Percentiles rank a stretch among this genome's conserved stretches.
phyloP scores from a whole-genome alignment of 2,888 invertebrate genomes.

The Drymonia ruficornis region DNA sequence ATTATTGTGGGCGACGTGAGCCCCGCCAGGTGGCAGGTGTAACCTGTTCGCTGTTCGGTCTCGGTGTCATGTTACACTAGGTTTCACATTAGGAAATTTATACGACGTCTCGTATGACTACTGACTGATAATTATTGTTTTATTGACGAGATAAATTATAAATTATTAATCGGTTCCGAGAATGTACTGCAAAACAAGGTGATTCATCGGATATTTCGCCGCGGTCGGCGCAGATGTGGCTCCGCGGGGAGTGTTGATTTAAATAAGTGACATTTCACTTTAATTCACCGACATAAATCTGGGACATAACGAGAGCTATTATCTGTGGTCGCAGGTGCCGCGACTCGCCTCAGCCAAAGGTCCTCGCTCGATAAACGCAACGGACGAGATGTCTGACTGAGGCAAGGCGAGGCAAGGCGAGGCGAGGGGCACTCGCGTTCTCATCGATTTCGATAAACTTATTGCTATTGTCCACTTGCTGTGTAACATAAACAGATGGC shows the following conservation, averaged over 20 bases:
- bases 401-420: too few species aligned
- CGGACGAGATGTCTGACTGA: slow-evolving; percentile 64
- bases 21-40: slow-evolving; percentile 77
- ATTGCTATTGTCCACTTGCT: slow-evolving; percentile 26
- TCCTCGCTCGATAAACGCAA: slow-evolving; percentile 54
- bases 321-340: slow-evolving; percentile 62
- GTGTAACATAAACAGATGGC: slow-evolving; percentile 24
- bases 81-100: slow-evolving; percentile 84
- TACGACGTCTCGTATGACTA: slow-evolving; percentile 81
- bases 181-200: slow-evolving; percentile 80
- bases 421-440: slow-evolving; percentile 24
- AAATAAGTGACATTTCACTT: slow-evolving; percentile 81
- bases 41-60: slow-evolving; percentile 67
- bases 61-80: slow-evolving; percentile 76
- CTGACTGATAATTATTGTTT: slow-evolving; percentile 80
- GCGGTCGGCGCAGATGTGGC: slow-evolving; percentile 60
- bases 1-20: slow-evolving; percentile 70
- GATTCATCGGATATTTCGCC: slow-evolving; percentile 72
- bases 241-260: slow-evolving; percentile 73
- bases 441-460: slow-evolving; percentile 31
- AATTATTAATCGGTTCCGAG: slow-evolving; percentile 78
- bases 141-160: slow-evolving; percentile 79
- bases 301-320: slow-evolving; percentile 66
- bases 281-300: slow-evolving; percentile 75
- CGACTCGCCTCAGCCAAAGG: slow-evolving; percentile 58